Percentiles rank a stretch among this genome's conserved stretches.
These are phyloP conservation scores for Mico argentatus DNA, from an alignment of 2,797 vertebrate species.

Conservation along the genomic window DNA sequence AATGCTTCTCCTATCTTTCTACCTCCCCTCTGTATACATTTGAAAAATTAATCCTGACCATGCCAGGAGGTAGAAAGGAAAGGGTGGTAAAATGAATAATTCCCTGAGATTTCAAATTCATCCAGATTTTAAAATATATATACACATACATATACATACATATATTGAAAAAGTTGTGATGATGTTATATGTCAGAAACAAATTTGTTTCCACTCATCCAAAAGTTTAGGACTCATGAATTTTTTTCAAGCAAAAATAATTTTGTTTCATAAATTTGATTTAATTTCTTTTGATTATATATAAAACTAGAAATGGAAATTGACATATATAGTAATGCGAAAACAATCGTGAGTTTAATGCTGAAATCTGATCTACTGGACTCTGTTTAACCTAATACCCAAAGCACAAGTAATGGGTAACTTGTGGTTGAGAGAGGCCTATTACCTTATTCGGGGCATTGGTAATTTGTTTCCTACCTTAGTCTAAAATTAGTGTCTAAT, in stretches of 20 bases:
- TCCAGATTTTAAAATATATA: background rate
- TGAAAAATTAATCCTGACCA: background rate
- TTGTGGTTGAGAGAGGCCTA: background rate
- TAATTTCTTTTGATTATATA: background rate
- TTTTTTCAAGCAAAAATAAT: background rate
- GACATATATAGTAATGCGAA: background rate
- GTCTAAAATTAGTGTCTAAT: background rate
- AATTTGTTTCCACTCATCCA: background rate
- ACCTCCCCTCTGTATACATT: background rate
- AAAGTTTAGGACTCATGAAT: background rate
- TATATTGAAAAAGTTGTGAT: background rate
- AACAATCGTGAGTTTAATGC: background rate
- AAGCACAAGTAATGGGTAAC: background rate
- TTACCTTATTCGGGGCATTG: background rate
- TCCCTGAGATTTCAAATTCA: background rate
- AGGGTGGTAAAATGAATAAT: background rate
- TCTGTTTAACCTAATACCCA: background rate
- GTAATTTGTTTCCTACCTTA: conserved; percentile 33
- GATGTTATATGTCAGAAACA: background rate
- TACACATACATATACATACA: background rate
- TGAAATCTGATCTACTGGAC: background rate
- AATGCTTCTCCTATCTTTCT: background rate
- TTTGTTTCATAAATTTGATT: background rate
- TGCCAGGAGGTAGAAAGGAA: background rate
- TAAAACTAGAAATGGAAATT: background rate